These are phyloP conservation scores for Lethrus apterus DNA, from an alignment of 1,140 invertebrate genomes.

Conservation along the genomic window DNA sequence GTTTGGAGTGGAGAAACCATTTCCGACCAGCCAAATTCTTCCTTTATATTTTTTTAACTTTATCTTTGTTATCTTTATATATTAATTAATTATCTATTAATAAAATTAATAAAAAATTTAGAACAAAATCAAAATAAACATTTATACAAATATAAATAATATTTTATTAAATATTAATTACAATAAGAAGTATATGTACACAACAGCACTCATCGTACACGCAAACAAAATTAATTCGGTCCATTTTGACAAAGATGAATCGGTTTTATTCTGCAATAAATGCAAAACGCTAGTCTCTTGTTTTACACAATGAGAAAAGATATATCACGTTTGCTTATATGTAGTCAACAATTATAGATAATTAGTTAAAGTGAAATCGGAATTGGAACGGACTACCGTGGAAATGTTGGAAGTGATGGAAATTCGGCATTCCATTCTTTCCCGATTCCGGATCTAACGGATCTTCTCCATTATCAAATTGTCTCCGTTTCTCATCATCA, in stretches of 20 bases:
- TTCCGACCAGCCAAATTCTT: no score
- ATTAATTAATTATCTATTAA: not conserved
- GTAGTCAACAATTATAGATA: not conserved
- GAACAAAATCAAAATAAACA: conserved; percentile 6
- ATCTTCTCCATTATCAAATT: conserved; percentile 93
- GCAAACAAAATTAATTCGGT: conserved; percentile 4
- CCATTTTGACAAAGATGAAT: not conserved
- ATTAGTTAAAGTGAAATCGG: conserved; percentile 89
- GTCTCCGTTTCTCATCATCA: conserved; percentile 80
- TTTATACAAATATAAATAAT: conserved; percentile 12
- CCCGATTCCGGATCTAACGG: conserved; percentile 90
- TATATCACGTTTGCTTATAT: not conserved
- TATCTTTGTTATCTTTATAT: conserved; percentile 5
- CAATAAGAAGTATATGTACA: conserved; percentile 5
- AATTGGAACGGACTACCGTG: conserved; percentile 88
- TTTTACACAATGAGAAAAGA: not conserved
- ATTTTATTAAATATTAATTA: conserved; percentile 10
- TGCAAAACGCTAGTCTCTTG: not conserved
- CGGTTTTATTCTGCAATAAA: not conserved
- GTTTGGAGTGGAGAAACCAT: no score
- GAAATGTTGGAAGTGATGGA: conserved; percentile 78
- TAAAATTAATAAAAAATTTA: not conserved
- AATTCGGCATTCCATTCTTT: conserved; percentile 60
- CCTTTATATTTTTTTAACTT: no score
- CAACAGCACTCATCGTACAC: not conserved